These are phyloP conservation scores for Orthonevra nobilis DNA, from an alignment of 2,888 invertebrate genomes.

Conservation along the genomic window DNA sequence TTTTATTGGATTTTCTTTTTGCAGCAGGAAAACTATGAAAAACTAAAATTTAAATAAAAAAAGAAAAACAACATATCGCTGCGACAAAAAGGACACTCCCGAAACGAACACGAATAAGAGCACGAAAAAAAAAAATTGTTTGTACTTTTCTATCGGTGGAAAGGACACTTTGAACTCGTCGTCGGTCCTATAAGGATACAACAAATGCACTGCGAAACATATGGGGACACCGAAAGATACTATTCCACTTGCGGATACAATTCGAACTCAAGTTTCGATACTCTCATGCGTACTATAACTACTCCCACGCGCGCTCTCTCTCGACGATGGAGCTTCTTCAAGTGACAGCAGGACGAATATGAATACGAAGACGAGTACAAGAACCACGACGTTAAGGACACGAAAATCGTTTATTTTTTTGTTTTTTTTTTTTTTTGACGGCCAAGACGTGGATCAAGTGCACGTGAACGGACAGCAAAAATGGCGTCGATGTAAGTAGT, in stretches of 20 bases:
- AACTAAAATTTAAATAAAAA: no score
- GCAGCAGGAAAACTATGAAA: no score
- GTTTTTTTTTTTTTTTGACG: no score
- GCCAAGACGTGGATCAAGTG: background rate
- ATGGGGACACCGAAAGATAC: slow-evolving; percentile 47
- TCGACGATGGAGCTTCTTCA: background rate
- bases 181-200: slow-evolving; percentile 43
- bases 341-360: no score
- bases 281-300: no score
- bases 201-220: slow-evolving; percentile 54
- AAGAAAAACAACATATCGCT: slow-evolving; percentile 48
- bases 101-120: background rate
- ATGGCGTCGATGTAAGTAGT: background rate
- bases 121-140: no score
- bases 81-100: slow-evolving; percentile 32
- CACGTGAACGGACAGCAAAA: background rate
- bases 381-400: no score
- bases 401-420: no score
- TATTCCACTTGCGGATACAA: slow-evolving; percentile 27
- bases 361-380: no score
- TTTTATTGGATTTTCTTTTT: no score
- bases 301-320: slow-evolving; percentile 14
- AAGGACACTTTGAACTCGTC: slow-evolving; percentile 4
- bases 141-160: slow-evolving; percentile 4
- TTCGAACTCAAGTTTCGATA: no score